Percentiles rank a stretch among this genome's conserved stretches.
Evolutionary conservation across 2,888 invertebrate species (phyloP).

Genomic region (Therioaphis trifolii): DNA sequence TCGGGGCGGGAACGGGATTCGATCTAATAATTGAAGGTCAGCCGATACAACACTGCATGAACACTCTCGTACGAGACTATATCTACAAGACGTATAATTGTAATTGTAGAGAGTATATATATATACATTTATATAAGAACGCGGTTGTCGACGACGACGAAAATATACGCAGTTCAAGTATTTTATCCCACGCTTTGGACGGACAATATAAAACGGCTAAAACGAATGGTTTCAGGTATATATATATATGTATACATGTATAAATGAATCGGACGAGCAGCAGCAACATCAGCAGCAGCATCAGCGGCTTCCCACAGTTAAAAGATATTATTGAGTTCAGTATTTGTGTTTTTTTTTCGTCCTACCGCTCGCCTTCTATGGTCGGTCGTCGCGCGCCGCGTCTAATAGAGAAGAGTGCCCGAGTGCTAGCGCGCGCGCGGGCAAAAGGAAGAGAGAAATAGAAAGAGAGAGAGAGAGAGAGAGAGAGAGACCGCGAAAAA

Average conservation of each 20-base stretch:
- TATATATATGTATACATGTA: neutral
- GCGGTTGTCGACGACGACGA: conserved; percentile 29
- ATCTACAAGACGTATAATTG: neutral
- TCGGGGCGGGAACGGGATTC: neutral
- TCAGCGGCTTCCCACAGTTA: conserved; percentile 59
- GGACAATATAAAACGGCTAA: conserved; percentile 54
- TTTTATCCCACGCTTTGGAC: conserved; percentile 62
- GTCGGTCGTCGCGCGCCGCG: conserved; percentile 32
- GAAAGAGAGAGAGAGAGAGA: neutral
- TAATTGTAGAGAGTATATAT: neutral
- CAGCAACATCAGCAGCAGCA: neutral
- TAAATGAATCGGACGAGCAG: conserved; percentile 18
- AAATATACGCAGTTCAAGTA: conserved; percentile 40
- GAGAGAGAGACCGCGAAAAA: neutral
- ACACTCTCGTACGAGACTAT: neutral
- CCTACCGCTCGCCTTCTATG: conserved; percentile 1
- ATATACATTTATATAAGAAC: neutral
- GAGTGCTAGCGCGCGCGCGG: neutral
- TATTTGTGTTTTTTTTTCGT: conserved; percentile 39
- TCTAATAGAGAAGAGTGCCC: neutral
- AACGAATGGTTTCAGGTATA: conserved; percentile 3
- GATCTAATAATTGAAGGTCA: neutral
- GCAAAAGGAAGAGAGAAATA: neutral
- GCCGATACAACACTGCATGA: neutral
- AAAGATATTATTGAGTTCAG: conserved; percentile 61